These are phyloP conservation scores for Enteromius fasciolatus DNA, from an alignment of 2,797 vertebrate genomes.

Conservation along the genomic window DNA sequence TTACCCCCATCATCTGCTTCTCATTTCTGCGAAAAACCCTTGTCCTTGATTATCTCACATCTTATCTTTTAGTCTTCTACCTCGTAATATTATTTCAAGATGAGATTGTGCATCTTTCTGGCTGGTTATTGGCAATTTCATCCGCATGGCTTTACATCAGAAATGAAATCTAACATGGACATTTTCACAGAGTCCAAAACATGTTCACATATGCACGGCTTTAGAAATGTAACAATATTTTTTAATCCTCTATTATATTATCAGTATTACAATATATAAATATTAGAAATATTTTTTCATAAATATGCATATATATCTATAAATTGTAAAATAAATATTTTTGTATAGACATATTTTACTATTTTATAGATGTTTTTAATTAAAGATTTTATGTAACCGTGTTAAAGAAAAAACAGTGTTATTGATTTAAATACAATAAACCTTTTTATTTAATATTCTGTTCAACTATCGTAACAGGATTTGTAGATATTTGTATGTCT, in stretches of 20 bases:
- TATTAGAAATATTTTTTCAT: no score
- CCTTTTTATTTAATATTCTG: not conserved
- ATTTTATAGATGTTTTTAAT: not conserved
- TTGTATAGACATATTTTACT: not conserved
- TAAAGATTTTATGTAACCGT: no score
- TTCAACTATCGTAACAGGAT: not conserved
- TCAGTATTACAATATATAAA: not conserved
- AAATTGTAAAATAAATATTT: not conserved
- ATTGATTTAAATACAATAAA: not conserved
- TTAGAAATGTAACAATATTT: not conserved
- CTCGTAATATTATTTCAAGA: slow-evolving; percentile 40
- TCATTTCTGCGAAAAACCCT: slow-evolving; percentile 51
- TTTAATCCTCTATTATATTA: not conserved
- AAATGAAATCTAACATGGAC: slow-evolving; percentile 15
- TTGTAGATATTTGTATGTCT: not conserved
- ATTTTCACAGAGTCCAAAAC: not conserved
- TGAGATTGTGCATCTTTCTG: slow-evolving; percentile 5
- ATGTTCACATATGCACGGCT: not conserved
- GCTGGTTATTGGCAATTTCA: slow-evolving; percentile 17
- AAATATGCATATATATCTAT: no score
- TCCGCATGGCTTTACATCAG: slow-evolving; percentile 1
- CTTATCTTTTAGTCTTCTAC: slow-evolving; percentile 48
- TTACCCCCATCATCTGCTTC: slow-evolving; percentile 50
- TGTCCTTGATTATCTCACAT: slow-evolving; percentile 58
- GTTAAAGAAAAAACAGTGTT: not conserved